A percentile compares a stretch with the other conserved stretches of the same genome.
These are phyloP conservation scores for Hypena proboscidalis DNA, from an alignment of 2,888 invertebrate species.

Conservation along the genomic window DNA sequence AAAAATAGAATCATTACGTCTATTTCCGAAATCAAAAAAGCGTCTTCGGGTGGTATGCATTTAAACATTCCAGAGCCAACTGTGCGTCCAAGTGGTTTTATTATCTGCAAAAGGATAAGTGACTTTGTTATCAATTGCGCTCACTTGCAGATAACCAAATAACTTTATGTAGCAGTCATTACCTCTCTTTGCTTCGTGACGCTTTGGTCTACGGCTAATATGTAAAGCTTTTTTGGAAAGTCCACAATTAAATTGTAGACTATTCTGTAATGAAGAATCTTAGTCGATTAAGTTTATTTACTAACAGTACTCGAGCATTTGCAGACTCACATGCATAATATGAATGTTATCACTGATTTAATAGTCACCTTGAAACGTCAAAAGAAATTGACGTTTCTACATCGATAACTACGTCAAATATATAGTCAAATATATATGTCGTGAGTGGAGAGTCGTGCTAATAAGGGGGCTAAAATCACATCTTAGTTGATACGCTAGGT, in stretches of 20 bases:
- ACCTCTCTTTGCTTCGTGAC: slow-evolving; percentile 80
- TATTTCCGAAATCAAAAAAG: slow-evolving; percentile 82
- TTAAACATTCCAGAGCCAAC: slow-evolving; percentile 84
- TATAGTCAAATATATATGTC: too few relatives aligned
- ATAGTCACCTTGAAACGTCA: too few relatives aligned
- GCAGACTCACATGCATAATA: too few relatives aligned
- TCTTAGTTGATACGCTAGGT: too few relatives aligned
- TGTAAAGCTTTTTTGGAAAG: slow-evolving; percentile 85
- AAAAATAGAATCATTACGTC: slow-evolving; percentile 52
- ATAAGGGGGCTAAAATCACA: too few relatives aligned
- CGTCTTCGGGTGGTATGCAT: slow-evolving; percentile 83
- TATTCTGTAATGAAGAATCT: slow-evolving; percentile 61
- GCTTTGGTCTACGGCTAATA: slow-evolving; percentile 87
- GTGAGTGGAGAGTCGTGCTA: too few relatives aligned
- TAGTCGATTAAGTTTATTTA: background rate
- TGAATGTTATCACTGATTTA: too few relatives aligned
- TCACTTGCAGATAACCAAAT: background rate
- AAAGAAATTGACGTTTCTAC: too few relatives aligned
- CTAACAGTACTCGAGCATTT: too few relatives aligned
- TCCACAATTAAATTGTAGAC: slow-evolving; percentile 73
- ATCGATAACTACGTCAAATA: too few relatives aligned
- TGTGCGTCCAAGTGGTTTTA: slow-evolving; percentile 83
- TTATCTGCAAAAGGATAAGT: slow-evolving; percentile 74
- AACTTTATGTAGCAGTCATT: slow-evolving; percentile 3
- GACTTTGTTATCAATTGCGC: slow-evolving; percentile 13